Evolutionary conservation across 2,113 vertebrate genomes (phyloP).

Genomic region (Pardalotus punctatus): DNA sequence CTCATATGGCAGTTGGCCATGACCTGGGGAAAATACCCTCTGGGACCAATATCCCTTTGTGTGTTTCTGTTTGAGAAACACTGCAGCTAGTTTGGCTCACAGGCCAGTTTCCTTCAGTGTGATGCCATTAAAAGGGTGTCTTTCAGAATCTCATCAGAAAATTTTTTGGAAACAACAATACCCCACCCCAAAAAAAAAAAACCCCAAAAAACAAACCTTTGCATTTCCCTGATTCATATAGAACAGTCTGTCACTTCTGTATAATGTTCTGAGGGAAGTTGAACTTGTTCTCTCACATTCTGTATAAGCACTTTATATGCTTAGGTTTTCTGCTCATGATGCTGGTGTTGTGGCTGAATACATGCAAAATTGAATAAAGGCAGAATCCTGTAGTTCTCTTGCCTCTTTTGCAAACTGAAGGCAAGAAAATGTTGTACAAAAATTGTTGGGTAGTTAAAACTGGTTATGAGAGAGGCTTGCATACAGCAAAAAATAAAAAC

Average conservation of each 20-base stretch:
- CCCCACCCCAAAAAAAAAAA: background rate
- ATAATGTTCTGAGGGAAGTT: background rate
- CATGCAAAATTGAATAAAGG: background rate
- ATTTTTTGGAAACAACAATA: background rate
- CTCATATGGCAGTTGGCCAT: slow-evolving; percentile 11
- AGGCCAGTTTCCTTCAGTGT: background rate
- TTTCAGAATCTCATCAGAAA: background rate
- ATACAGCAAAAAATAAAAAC: background rate
- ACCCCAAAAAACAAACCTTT: background rate
- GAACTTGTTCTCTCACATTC: background rate
- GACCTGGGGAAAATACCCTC: slow-evolving; percentile 31
- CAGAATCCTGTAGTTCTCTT: background rate
- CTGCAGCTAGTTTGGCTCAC: background rate
- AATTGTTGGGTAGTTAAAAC: background rate
- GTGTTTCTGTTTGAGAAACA: slow-evolving; percentile 3
- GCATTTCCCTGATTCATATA: background rate
- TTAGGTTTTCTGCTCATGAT: background rate
- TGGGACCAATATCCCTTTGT: slow-evolving; percentile 17
- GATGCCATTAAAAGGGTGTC: background rate
- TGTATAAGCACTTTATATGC: background rate
- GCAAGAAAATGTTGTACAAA: background rate
- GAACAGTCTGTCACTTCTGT: background rate
- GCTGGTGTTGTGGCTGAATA: background rate
- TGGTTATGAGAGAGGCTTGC: background rate
- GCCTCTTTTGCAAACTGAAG: background rate